Base-by-base conservation (phyloP, 1,140 invertebrate species). In the Drosophila subpulchrella region DNA sequence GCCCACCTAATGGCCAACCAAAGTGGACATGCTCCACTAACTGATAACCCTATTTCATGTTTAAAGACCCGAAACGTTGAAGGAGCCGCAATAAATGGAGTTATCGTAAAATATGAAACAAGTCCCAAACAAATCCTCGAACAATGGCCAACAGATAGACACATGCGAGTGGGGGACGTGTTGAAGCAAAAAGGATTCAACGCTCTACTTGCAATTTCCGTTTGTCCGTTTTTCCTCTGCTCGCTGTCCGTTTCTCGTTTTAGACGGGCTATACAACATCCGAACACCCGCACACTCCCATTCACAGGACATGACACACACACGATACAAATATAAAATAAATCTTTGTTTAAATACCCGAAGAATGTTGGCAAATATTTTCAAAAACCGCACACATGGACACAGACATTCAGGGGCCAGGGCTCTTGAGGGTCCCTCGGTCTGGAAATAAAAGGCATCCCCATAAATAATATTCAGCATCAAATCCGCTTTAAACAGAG, bases 291-390 rank as follows among this genome's bases (percentile, higher is more conserved):
- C 11, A 15, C n/a, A 20, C 27, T 30, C 15, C 32, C 10, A 46
- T 12, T 17, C 6, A 5, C 15, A 8, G 24, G 34, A 30, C 3
- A 58, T 24, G 34, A 41, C 42, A 20, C 58, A 58, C 39, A 76
- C 73, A 61, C 41, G 74, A 76, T 77, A 77, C 58, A 77, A 82
- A 82, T 82, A 88, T 88, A 79, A 86, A 88, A 86, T 86, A 86
- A 86, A 86, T 88, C 83, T 86, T 88, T 86, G 83, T 86, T 86
- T 86, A 86, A 86, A 86, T 86, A 86, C 83, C 83, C 83, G 78
- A 86, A 83, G 79, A 86, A 86, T 86, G 83, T 86, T 86, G 70
- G 82, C 75, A 86, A 86, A 86, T 86, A 86, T 86, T 81, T 85
- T 80, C 38, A 24, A 75, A 68, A 65, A 60, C 71, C 71, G 60